Evolutionary conservation across 1,140 invertebrate species (phyloP), one percentile per base, ranked within the genome.

Genomic region (Tetramorium simillimum): DNA sequence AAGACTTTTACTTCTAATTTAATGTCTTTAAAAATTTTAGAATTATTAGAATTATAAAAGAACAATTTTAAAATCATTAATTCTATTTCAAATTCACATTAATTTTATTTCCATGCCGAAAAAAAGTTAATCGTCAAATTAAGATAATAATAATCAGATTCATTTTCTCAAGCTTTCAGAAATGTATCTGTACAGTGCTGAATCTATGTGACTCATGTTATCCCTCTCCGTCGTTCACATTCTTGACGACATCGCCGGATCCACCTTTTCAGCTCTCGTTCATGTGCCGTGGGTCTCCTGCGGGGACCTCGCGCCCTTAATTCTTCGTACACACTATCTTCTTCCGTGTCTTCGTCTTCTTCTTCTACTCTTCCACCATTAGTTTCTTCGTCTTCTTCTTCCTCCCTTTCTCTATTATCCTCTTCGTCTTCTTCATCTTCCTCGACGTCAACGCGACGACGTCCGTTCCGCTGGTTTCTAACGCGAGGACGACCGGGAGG

Each of bases 251-350:
- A 92, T 14, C 69, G 87, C n/a, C 72, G 63, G 0, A 93, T 89
- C 92, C 92, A 93, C 3, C 69, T 85, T 80, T 84, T 89, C 3
- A 93, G 16, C 9, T 92, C 92, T n/a, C 7, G 63, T 2, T 91
- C 51, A 1, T 51, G 82, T 6, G 65, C 51, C 6, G 51, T 10
- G 0, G 49, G 37, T 62, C 18, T 58, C 3, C 14, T 21, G 2
- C 10, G 18, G 4, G 5, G 7, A 14, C 1, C 6, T 53, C 9
- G 16, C 14, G 0, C 3, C 14, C 16, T 65, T 16, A 51, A 24
- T 14, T 70, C 37, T 43, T 16, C 65, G 7, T 86, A 86, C 1
- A 2, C 21, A 14, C 80, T 73, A 5, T 84, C 63, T n/a, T 65
- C 80, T 6, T 58, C 69, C 4, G 28, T n/a, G 14, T 37, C 24